Conservation (phyloP, 2,888 invertebrate genomes). For the Drosophila parthenogenetica region DNA sequence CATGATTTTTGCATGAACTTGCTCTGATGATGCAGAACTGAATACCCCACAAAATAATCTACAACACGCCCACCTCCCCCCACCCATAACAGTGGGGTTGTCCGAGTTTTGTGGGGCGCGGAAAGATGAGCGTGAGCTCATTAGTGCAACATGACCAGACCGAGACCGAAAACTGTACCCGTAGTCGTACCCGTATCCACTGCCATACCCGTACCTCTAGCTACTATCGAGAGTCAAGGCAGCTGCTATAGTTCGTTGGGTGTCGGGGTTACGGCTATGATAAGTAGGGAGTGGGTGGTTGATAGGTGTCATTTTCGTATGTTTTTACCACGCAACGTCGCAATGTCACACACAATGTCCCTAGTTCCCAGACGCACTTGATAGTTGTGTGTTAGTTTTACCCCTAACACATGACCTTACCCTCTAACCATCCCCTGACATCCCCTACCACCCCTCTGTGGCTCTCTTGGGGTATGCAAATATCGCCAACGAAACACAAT, state of each 20-base stretch:
- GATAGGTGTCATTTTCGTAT: conserved; percentile 8
- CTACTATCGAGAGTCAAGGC: conserved; percentile 25
- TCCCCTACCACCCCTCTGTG: not conserved
- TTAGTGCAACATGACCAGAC: conserved; percentile 64
- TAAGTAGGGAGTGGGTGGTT: not conserved
- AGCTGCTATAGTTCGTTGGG: conserved; percentile 29
- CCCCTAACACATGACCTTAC: not conserved
- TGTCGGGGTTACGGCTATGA: not conserved
- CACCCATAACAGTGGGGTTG: not conserved
- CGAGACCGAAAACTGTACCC: conserved; percentile 32
- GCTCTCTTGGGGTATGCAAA: conserved; percentile 41
- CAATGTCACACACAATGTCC: not conserved
- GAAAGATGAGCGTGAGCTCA: conserved; percentile 52
- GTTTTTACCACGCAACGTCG: not conserved
- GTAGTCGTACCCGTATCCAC: too few relatives aligned
- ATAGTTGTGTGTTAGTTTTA: conserved; percentile 18
- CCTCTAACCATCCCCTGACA: not conserved
- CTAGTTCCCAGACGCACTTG: conserved; percentile 3
- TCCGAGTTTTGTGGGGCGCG: conserved; percentile 17
- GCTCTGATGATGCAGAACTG: conserved; percentile 60
- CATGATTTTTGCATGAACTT: conserved; percentile 65
- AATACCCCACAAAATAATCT: not conserved
- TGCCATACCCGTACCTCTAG: too few relatives aligned
- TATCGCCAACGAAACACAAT: conserved; percentile 25
- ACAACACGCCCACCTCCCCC: too few relatives aligned